Conservation (phyloP, 2,888 invertebrate species). For the Drosophila limbata region DNA sequence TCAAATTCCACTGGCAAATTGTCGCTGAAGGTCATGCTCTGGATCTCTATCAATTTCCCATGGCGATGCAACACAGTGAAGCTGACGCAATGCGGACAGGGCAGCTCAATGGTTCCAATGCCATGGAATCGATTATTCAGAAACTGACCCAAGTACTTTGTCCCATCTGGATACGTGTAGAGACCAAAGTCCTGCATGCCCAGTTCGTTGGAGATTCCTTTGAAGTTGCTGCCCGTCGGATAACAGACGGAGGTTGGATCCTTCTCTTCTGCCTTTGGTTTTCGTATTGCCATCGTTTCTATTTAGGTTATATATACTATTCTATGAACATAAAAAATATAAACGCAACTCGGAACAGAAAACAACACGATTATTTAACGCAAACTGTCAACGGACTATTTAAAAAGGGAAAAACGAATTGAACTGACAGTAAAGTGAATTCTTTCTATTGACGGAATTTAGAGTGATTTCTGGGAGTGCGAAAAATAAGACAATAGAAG, state of each 20-base stretch:
- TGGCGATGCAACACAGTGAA: slow-evolving; percentile 75
- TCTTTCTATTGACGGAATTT: neutral
- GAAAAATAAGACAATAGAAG: too few relatives aligned
- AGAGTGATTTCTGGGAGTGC: too few relatives aligned
- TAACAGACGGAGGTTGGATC: neutral
- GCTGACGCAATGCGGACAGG: slow-evolving; percentile 40
- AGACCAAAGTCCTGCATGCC: slow-evolving; percentile 88
- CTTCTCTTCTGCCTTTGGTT: too few relatives aligned
- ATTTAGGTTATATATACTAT: neutral
- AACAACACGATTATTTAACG: neutral
- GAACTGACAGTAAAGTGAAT: neutral
- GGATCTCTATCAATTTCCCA: slow-evolving; percentile 46
- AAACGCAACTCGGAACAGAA: neutral
- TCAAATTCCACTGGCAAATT: slow-evolving; percentile 71
- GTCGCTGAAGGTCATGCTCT: slow-evolving; percentile 47
- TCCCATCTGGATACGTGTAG: slow-evolving; percentile 88
- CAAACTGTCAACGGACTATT: neutral
- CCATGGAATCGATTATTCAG: slow-evolving; percentile 86
- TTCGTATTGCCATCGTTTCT: neutral
- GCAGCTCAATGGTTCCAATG: slow-evolving; percentile 84
- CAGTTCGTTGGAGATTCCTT: slow-evolving; percentile 81
- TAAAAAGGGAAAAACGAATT: neutral
- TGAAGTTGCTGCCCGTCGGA: slow-evolving; percentile 50
- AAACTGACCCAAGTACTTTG: slow-evolving; percentile 88
- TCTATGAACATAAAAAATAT: slow-evolving; percentile 2